phyloP scores from a whole-genome alignment of 1,140 invertebrate species.

The Aphelinus atriplicis region DNA sequence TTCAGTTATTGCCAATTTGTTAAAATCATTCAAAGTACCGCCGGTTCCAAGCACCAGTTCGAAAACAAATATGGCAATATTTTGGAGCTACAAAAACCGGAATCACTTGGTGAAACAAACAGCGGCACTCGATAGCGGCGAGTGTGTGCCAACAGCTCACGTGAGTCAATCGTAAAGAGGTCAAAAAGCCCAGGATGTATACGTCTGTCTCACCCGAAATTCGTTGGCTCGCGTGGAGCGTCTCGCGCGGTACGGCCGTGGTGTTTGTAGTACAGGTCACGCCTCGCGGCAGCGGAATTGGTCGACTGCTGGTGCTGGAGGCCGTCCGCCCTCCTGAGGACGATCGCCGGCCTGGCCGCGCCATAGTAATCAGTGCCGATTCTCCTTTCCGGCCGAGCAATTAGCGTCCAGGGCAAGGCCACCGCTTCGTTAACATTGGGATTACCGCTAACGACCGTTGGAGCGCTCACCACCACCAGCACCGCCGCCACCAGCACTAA shows the following conservation, averaged over 20 bases:
- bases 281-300: constrained; percentile 5
- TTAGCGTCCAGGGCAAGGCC: not conserved
- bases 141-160: no score
- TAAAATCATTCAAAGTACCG: no score
- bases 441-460: constrained; percentile 3
- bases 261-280: constrained; percentile 27
- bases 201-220: no score
- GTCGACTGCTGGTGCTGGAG: constrained; percentile 16
- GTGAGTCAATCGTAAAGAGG: no score
- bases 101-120: no score
- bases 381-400: constrained; percentile 9
- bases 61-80: no score
- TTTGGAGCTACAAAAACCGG: no score
- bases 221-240: not conserved
- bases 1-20: no score
- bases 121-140: no score
- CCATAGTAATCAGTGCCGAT: not conserved
- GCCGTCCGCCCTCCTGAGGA: not conserved
- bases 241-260: not conserved
- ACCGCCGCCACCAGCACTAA: not conserved
- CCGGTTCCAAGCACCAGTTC: no score
- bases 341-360: no score
- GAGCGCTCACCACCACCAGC: not conserved
- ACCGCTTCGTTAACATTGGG: constrained; percentile 16
- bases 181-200: no score